Evolutionary conservation across 2,888 invertebrate species (phyloP), one percentile per base, ranked within the genome.

Genomic region (Drosophila melanosoma): DNA sequence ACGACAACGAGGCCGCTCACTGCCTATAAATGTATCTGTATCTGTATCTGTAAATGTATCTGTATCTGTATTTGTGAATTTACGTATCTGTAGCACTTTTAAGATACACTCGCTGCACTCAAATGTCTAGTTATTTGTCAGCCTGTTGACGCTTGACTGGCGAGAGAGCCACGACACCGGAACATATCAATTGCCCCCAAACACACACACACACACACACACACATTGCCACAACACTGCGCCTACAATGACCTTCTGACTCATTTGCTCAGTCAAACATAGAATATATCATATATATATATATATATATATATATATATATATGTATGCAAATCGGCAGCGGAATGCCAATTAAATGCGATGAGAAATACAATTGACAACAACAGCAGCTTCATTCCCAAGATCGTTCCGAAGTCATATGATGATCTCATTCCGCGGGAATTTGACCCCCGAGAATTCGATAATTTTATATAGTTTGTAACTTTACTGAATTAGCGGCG

Each of bases 131-230:
- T 61, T 81, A 69, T 81, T 79, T 81, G 77, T 81, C 77, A 78
- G 72, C 29, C 73, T 51, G 63, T 82, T 87, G 88, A 72, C 83
- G 83, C 87, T 82, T 85, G 68, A 85, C 74, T 79, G 82, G 69
- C 61, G 69, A 62, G 42, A 63, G 57, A 66, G 61, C 81, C 86
- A 83, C 78, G 86, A 85, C 83, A 83, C 83, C 83, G 83, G 83
- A 83, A 83, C 83, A 88, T 85, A 83, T 83, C 83, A 88, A 83
- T 83, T 83, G 83, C 81, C 72, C 69, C 79, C 53, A 20, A 36
- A 35, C 49, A 51, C 3, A 20, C 35, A 38, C 20, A 52, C 8
- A 26, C 26, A 35, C 48, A 33, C 12, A 57, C 48, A 33, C 12
- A 57, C 48, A 32, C 48, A 45, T 45, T 32, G 54, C 56, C 61